Evolutionary conservation across 2,888 invertebrate genomes (phyloP).

Genomic region (Meiosimyza platycephala): DNA sequence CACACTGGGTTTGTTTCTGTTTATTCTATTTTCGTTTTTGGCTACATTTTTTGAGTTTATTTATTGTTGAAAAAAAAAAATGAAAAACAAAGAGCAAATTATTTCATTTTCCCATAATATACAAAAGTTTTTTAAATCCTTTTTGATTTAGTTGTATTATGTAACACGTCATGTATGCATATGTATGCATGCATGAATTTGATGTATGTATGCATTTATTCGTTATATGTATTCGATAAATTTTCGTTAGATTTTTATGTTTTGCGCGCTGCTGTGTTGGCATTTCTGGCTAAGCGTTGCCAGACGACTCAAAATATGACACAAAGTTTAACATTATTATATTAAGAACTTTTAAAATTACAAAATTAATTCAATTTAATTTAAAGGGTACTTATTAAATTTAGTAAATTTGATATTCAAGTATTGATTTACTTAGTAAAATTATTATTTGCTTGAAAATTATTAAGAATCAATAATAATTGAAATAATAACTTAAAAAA

Average conservation of each 20-base stretch:
- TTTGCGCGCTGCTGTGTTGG: conserved; percentile 10
- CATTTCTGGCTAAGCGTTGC: conserved; percentile 28
- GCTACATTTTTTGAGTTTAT: conserved; percentile 7
- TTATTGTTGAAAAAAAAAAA: conserved; percentile 14
- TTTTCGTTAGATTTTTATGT: conserved; percentile 28
- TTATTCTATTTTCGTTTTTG: conserved; percentile 16
- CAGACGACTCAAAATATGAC: conserved; percentile 35
- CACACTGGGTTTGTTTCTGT: conserved; percentile 25
- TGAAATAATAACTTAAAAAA: conserved; percentile 24
- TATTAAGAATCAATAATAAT: conserved; percentile 16
- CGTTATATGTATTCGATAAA: conserved; percentile 30
- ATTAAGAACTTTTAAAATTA: background rate
- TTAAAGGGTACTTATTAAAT: background rate
- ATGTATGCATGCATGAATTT: background rate
- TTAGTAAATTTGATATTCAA: conserved; percentile 32
- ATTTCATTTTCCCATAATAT: too few relatives aligned
- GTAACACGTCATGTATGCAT: background rate
- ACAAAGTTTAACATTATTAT: conserved; percentile 19
- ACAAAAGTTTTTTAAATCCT: conserved; percentile 7
- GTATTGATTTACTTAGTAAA: conserved; percentile 39
- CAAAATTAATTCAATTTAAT: too few relatives aligned
- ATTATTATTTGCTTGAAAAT: conserved; percentile 16
- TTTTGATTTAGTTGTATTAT: background rate
- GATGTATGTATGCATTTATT: background rate
- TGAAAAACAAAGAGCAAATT: background rate